Evolutionary conservation across 2,797 vertebrate species (phyloP).

Genomic region (Enteromius fasciolatus): DNA sequence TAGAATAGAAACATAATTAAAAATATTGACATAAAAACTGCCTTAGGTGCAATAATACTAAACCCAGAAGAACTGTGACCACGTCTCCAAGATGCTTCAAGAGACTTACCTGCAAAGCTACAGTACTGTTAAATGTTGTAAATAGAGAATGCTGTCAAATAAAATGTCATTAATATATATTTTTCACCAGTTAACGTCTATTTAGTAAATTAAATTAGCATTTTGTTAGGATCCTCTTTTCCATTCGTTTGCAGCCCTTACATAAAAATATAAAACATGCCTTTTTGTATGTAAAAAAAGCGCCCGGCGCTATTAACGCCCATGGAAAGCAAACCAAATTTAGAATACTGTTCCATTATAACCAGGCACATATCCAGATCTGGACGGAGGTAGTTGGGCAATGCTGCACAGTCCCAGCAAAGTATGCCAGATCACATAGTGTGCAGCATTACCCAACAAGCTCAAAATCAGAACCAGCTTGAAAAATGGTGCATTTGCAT

Average conservation of each 20-base stretch:
- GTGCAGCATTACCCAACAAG: neutral
- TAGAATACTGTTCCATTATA: constrained; percentile 15
- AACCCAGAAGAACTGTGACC: no score
- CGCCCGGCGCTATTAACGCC: neutral
- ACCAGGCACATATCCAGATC: constrained; percentile 12
- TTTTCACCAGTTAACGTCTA: no score
- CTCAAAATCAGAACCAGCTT: neutral
- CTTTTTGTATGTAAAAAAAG: neutral
- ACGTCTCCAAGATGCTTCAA: no score
- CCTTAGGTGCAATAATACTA: no score
- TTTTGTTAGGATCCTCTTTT: no score
- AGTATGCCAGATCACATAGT: constrained; percentile 18
- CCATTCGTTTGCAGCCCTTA: neutral
- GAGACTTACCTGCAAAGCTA: no score
- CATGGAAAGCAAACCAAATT: neutral
- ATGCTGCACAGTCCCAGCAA: neutral
- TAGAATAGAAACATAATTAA: neutral
- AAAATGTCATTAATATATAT: no score
- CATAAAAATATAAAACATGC: neutral
- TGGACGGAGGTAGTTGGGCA: neutral
- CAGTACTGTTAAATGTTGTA: no score
- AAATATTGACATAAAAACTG: neutral
- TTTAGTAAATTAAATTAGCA: no score
- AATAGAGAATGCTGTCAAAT: no score
- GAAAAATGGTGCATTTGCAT: neutral